A percentile compares a stretch with the other conserved stretches of the same genome.
Evolutionary conservation across 2,888 invertebrate genomes (phyloP).

Genomic region (Hecatera dysodea): DNA sequence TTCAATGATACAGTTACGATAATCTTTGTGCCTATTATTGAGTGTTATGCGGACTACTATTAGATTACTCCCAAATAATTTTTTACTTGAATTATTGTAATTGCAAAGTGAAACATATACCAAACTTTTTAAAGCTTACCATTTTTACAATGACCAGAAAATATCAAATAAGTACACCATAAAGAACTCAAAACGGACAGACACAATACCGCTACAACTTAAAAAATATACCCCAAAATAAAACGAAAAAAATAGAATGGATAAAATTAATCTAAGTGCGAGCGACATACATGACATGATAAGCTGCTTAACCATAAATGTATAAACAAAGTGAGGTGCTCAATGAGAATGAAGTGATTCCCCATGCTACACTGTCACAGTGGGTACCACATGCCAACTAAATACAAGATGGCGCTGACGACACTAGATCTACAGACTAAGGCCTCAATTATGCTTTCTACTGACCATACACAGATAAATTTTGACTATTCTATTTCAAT

Average conservation of each 20-base stretch:
- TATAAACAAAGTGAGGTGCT: constrained; percentile 50
- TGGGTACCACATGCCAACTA: constrained; percentile 37
- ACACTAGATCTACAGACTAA: not conserved
- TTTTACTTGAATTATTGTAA: not conserved
- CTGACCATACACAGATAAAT: constrained; percentile 6
- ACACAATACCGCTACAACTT: constrained; percentile 4
- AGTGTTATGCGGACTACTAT: not conserved
- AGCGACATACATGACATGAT: constrained; percentile 65
- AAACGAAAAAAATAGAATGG: not conserved
- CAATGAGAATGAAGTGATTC: constrained; percentile 48
- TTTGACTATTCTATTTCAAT: not conserved
- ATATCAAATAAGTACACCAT: not conserved
- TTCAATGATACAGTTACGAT: not conserved
- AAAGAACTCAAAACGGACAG: constrained; percentile 23
- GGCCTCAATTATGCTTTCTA: constrained; percentile 16
- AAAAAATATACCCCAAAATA: constrained; percentile 9
- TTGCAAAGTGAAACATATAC: not conserved
- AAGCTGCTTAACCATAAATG: constrained; percentile 44
- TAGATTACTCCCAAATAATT: not conserved
- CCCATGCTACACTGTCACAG: constrained; percentile 43
- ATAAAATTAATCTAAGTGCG: constrained; percentile 47
- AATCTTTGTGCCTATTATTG: not conserved
- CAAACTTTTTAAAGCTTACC: not conserved
- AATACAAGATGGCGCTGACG: constrained; percentile 19
- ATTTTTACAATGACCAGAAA: not conserved